Evolutionary conservation across 1,140 invertebrate species (phyloP).

Genomic region (Tetragonula clypearis): DNA sequence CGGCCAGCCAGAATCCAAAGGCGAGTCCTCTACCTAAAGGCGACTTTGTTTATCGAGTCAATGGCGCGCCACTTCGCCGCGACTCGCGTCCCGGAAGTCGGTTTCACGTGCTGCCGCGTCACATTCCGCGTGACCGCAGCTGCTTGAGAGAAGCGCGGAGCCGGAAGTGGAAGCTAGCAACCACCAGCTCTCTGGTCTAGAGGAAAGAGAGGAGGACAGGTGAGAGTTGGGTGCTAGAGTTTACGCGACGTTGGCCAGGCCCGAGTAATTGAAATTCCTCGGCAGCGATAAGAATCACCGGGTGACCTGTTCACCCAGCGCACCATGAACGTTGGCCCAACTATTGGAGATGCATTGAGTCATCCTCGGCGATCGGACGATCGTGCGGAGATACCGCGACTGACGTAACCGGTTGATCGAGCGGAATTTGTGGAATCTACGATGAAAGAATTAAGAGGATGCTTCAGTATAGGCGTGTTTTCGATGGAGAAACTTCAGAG

Average conservation of each 20-base stretch:
- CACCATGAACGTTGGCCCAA: not conserved
- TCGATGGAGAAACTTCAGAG: too few species aligned
- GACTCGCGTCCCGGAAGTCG: conserved; percentile 39
- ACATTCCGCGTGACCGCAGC: conserved; percentile 16
- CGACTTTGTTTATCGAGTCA: conserved; percentile 26
- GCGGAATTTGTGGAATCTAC: not conserved
- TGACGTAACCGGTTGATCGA: not conserved
- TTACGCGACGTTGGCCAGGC: not conserved
- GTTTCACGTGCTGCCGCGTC: conserved; percentile 23
- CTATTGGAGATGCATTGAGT: conserved; percentile 5
- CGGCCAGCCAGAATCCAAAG: conserved; percentile 36
- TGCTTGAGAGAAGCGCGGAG: not conserved
- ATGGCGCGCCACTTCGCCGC: not conserved
- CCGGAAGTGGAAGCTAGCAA: conserved; percentile 5
- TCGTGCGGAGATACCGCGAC: not conserved
- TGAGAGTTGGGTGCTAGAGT: not conserved
- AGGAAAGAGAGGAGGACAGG: not conserved
- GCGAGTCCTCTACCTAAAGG: not conserved
- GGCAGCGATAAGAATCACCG: not conserved
- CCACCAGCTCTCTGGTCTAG: too few species aligned
- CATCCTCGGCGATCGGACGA: not conserved
- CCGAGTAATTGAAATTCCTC: conserved; percentile 4
- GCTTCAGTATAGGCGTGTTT: not conserved
- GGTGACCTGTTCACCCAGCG: not conserved
- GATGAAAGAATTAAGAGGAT: not conserved